Evolutionary conservation across 2,797 vertebrate genomes (phyloP), one percentile per base, ranked within the genome.

Genomic region (Tauraco hartlaubi): DNA sequence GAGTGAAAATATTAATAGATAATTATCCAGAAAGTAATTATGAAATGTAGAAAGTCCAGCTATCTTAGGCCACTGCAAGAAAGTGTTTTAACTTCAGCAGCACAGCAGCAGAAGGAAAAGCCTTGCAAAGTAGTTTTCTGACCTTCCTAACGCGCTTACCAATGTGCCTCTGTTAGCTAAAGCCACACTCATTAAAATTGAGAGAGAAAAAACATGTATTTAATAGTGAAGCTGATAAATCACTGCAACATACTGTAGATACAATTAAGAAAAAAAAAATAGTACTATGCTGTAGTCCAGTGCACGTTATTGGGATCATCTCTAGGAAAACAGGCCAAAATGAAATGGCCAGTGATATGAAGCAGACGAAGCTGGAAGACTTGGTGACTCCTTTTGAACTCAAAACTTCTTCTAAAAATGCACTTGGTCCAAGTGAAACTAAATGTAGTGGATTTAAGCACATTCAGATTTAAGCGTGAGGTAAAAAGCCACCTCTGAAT

Each of bases 1-100:
- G 73, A 51, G 46, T 71, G 73, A 84, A 86, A 89, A 90, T 91
- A 91, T 84, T 94, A 94, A 94, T 74, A 92, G 72, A 91, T 96
- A 91, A 93, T 95, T 33, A 96, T 90, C 77, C 85, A 96, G 85
- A 95, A 96, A 90, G 74, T 95, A 92, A 96, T 93, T 93, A 88
- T 4, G 14, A 73, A 92, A 88, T 85, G 74, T 86, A 67, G 74
- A 49, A 94, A 48, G 41, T 86, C 82, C 73, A 81, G 62, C 62
- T 85, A 81, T 62, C 75, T 88, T 73, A 93, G 81, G 85, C 28
- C 28, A 33, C 54, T 78, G 86, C 55, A 85, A 78, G 82, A 79
- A 25, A 88, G 37, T 9, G 10, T 73, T 85, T 79, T 49, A 5
- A 48, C 89, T 92, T 88, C 85, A 88, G 94, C 90, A 89, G 71